These are phyloP conservation scores for Iguana delicatissima DNA, from an alignment of 2,797 vertebrate genomes.

Conservation along the genomic window DNA sequence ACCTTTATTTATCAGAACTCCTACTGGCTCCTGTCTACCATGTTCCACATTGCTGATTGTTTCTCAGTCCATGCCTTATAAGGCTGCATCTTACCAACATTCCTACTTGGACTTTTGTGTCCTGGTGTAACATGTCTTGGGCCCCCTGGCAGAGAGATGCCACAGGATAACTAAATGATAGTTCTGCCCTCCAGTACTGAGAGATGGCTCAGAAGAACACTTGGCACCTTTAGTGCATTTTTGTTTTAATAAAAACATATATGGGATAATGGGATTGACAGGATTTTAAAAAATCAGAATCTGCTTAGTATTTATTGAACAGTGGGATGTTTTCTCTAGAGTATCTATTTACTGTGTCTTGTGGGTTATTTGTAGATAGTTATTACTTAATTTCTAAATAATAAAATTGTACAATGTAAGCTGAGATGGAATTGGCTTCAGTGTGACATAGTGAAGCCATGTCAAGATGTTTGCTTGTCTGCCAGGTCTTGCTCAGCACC, in stretches of 20 bases:
- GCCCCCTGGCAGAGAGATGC: not conserved
- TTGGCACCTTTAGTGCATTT: not conserved
- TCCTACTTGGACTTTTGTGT: not conserved
- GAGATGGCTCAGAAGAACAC: not conserved
- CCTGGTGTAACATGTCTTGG: not conserved
- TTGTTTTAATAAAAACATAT: not conserved
- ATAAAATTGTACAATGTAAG: not conserved
- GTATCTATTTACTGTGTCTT: conserved; percentile 8
- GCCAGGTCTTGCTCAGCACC: not conserved
- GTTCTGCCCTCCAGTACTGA: not conserved
- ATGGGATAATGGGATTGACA: not conserved
- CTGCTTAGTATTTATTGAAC: conserved; percentile 1
- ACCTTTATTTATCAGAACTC: not conserved
- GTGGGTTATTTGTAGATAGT: not conserved
- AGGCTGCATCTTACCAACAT: not conserved
- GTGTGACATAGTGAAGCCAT: no score
- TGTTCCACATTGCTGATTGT: not conserved
- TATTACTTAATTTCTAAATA: not conserved
- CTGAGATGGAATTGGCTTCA: not conserved
- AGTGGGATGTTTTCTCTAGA: not conserved
- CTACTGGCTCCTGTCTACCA: not conserved
- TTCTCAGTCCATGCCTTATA: not conserved
- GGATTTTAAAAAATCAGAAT: not conserved
- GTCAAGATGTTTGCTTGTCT: not conserved
- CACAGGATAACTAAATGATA: not conserved